phyloP scores from a whole-genome alignment of 2,113 vertebrate genomes.

The Nesogale talazaci region DNA sequence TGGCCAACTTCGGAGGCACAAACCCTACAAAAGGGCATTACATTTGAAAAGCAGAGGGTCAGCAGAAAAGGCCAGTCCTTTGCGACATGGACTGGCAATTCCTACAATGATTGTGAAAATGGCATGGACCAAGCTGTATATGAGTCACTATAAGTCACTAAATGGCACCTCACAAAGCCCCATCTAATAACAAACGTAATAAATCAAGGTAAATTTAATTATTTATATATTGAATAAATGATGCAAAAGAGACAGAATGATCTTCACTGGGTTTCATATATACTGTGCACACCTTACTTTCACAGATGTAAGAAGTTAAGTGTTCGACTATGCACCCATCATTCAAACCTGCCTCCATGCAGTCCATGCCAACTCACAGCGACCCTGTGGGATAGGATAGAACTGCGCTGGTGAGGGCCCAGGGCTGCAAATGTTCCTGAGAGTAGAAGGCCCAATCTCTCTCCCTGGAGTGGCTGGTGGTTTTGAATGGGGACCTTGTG shows the following conservation, averaged over 20 bases:
- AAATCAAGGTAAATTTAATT: neutral
- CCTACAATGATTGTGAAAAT: neutral
- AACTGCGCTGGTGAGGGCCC: no score
- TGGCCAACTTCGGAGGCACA: no score
- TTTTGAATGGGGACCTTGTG: no score
- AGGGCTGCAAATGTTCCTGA: no score
- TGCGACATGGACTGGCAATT: neutral
- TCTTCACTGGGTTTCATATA: constrained; percentile 31
- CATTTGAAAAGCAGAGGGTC: neutral
- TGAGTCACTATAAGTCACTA: no score
- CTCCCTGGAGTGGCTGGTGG: no score
- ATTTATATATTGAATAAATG: constrained; percentile 2
- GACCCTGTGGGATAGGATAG: no score
- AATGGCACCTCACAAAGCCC: no score
- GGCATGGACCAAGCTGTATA: neutral
- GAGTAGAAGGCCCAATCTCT: no score
- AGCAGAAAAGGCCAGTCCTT: no score
- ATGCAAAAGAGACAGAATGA: constrained; percentile 2
- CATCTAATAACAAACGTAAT: constrained; percentile 5
- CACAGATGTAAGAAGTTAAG: neutral
- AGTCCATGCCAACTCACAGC: no score
- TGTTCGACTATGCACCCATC: neutral
- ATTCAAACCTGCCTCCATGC: no score
- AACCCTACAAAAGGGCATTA: neutral
- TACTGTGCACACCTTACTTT: neutral